phyloP scores from a whole-genome alignment of 2,888 invertebrate genomes.

The Coleophora flavipennella region DNA sequence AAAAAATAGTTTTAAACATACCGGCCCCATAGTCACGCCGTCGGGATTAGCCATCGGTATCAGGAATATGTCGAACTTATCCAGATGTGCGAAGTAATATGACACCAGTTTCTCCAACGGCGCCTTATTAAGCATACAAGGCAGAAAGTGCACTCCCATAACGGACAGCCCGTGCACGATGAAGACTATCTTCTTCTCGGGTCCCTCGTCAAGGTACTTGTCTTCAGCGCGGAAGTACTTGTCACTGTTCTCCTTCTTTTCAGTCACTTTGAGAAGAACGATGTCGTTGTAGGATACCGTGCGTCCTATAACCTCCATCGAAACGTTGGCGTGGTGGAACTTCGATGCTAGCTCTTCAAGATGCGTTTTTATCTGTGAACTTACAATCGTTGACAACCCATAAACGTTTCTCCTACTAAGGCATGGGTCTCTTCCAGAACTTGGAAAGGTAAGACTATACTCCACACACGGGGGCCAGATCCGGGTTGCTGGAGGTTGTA shows the following conservation, averaged over 20 bases:
- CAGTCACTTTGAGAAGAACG: conserved; percentile 33
- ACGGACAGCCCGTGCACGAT: conserved; percentile 50
- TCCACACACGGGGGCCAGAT: no score
- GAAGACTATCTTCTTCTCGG: conserved; percentile 50
- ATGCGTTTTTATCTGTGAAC: conserved; percentile 32
- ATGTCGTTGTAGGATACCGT: conserved; percentile 50
- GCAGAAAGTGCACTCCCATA: conserved; percentile 28
- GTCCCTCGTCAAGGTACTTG: conserved; percentile 37
- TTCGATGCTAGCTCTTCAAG: conserved; percentile 19
- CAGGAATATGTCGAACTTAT: conserved; percentile 53
- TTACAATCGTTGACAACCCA: neutral
- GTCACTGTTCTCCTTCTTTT: conserved; percentile 9
- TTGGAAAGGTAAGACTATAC: no score
- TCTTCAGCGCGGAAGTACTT: conserved; percentile 26
- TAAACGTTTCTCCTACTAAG: no score
- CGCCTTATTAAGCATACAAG: conserved; percentile 15
- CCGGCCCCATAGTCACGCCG: conserved; percentile 21
- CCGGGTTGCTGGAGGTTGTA: no score
- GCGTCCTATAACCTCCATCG: conserved; percentile 30
- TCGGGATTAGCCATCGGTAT: conserved; percentile 60
- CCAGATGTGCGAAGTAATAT: conserved; percentile 40
- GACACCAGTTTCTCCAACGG: conserved; percentile 26
- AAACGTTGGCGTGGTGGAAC: conserved; percentile 29
- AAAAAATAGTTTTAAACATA: conserved; percentile 3
- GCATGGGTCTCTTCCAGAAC: no score